These are phyloP conservation scores for Eupithecia subumbrata DNA, from an alignment of 2,888 invertebrate genomes.

Conservation along the genomic window DNA sequence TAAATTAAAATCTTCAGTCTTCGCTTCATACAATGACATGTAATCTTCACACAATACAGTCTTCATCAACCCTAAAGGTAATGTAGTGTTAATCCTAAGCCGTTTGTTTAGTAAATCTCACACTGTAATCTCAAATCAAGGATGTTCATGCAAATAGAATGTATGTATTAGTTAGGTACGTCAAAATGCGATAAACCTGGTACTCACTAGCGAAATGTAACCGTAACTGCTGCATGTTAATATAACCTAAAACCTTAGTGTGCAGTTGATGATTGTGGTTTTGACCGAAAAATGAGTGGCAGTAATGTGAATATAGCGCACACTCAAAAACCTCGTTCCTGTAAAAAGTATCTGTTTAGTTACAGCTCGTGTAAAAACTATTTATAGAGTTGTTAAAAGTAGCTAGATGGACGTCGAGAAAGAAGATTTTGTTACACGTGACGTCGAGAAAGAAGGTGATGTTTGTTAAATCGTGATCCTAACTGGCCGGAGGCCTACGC, in stretches of 20 bases:
- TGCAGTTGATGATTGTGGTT: neutral
- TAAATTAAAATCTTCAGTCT: neutral
- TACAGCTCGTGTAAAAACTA: neutral
- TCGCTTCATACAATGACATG: neutral
- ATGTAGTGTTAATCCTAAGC: neutral
- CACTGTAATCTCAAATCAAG: neutral
- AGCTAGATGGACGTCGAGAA: too few species aligned
- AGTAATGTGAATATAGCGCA: neutral
- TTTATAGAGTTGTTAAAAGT: neutral
- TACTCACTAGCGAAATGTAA: neutral
- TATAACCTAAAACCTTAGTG: neutral
- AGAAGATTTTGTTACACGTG: too few species aligned
- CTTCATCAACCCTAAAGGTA: neutral
- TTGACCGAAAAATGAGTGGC: neutral
- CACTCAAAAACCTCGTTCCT: neutral
- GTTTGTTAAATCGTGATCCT: too few species aligned
- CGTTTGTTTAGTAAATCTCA: neutral
- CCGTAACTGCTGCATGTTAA: neutral
- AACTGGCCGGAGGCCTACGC: too few species aligned
- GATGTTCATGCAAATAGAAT: neutral
- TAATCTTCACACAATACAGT: neutral
- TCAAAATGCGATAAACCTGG: neutral
- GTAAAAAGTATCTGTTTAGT: neutral
- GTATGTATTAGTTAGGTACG: neutral
- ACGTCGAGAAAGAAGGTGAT: too few species aligned